Base-by-base conservation (phyloP, 2,888 invertebrate species). In the Latrodectus hesperus region DNA sequence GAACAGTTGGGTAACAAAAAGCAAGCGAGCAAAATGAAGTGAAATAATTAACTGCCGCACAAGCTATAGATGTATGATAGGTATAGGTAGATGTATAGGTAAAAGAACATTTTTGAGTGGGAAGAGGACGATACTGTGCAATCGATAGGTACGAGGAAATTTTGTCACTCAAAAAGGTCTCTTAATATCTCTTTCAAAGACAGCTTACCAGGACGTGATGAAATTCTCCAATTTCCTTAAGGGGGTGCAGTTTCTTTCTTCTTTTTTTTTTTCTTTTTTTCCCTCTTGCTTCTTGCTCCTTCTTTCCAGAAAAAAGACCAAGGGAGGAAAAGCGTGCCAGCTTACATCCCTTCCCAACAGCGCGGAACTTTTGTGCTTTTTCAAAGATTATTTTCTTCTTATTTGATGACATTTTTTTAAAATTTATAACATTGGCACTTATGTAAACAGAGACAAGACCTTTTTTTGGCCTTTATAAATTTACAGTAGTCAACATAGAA, bases 181-280 rank as follows among this genome's bases (percentile, higher is more conserved):
- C 49, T 72, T 51, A 71, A 80, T 60, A 80, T 51, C 64, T 51
- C 60, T 78, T 74, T 64, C 64, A 80, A 22, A 17, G 16, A 22
- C 71, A 12, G 12, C 60, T 17, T 60, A 38, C 60, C 11, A 74
- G 11, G 60, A 80, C 64, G 71, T 55, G 78, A 80, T 64, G 72
- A 72, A 72, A 80, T 60, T 49, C 22, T 72, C 17, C 72, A 72
- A 72, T 72, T 80, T 80, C 79, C 79, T 72, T 64, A 51, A 64
- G 26, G 72, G 22, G 79, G n/a, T 14, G 70, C 49, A 51, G 70
- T 71, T 60, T 49, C 52, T 55, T 26, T 38, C 2, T 6, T 38
- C 6, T 22, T 17, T 17, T 60, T 12, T 60, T 4, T 38, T 38
- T 6, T 38, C 6, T 22, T 17, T 17, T 60, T 12, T 60, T 4